These are phyloP conservation scores for Phenacoccus solenopsis DNA, from an alignment of 1,140 invertebrate genomes.

Conservation along the genomic window DNA sequence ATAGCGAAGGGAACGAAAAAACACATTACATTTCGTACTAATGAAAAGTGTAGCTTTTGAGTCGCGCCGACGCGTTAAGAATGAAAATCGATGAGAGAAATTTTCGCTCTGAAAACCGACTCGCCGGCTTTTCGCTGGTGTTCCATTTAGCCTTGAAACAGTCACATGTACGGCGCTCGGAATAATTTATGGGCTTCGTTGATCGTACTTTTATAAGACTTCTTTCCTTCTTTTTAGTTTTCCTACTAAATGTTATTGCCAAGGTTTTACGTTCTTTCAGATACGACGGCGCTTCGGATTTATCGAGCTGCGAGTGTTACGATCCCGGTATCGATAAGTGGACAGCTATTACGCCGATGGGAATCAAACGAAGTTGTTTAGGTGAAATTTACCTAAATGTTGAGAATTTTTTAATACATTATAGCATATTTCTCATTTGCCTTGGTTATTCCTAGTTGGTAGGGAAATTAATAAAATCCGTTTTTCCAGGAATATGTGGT, in stretches of 20 bases:
- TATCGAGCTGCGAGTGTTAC: constrained; percentile 51
- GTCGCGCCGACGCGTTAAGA: neutral
- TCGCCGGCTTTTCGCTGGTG: neutral
- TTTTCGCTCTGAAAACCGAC: neutral
- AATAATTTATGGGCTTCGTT: neutral
- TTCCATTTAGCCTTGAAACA: neutral
- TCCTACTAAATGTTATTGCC: too few species aligned
- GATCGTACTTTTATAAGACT: neutral
- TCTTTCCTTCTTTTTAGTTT: neutral
- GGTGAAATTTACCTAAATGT: constrained; percentile 32
- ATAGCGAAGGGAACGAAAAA: too few species aligned
- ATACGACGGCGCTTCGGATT: constrained; percentile 53
- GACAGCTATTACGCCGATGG: constrained; percentile 55
- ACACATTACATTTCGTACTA: too few species aligned
- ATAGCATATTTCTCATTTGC: too few species aligned
- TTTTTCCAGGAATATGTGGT: constrained; percentile 38
- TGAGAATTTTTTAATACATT: too few species aligned
- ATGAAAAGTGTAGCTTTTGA: too few species aligned
- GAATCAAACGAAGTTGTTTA: constrained; percentile 54
- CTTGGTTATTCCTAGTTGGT: neutral
- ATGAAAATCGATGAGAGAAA: neutral
- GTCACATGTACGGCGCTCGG: neutral
- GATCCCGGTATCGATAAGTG: constrained; percentile 47
- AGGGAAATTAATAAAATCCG: neutral
- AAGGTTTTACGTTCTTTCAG: too few species aligned